Evolutionary conservation across 2,113 vertebrate genomes (phyloP).

Genomic region (Haemorhous mexicanus): DNA sequence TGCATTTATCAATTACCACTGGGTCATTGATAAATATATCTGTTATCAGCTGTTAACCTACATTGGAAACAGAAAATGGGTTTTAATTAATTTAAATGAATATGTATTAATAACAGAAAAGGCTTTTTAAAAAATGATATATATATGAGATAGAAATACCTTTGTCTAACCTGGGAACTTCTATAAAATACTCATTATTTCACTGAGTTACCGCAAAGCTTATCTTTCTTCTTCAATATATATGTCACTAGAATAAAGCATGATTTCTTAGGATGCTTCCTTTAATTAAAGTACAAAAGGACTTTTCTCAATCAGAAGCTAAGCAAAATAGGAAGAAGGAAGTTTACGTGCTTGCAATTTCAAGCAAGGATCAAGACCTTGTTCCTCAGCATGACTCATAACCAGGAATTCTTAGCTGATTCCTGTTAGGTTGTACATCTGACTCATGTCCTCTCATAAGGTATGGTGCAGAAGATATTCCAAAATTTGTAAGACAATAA

Average conservation of each 20-base stretch:
- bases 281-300: slow-evolving; percentile 16
- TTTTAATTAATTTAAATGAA: neutral
- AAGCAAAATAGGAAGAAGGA: slow-evolving; percentile 61
- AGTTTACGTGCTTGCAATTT: slow-evolving; percentile 35
- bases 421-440: slow-evolving; percentile 53
- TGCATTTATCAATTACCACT: neutral
- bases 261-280: neutral
- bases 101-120: neutral
- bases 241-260: neutral
- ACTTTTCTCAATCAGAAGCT: slow-evolving; percentile 12
- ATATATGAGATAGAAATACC: neutral
- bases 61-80: neutral
- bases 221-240: neutral
- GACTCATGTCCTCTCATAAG: slow-evolving; percentile 55
- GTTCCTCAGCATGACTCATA: slow-evolving; percentile 48
- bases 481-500: neutral
- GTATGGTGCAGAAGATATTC: neutral
- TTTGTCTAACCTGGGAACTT: neutral
- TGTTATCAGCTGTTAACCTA: neutral
- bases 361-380: slow-evolving; percentile 39
- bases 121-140: neutral
- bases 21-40: neutral
- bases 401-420: slow-evolving; percentile 60
- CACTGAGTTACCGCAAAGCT: neutral
- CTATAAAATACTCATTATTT: neutral